A percentile compares a stretch with the other conserved stretches of the same genome.
Evolutionary conservation across 1,140 invertebrate genomes (phyloP).

Genomic region (Ips nitidus): DNA sequence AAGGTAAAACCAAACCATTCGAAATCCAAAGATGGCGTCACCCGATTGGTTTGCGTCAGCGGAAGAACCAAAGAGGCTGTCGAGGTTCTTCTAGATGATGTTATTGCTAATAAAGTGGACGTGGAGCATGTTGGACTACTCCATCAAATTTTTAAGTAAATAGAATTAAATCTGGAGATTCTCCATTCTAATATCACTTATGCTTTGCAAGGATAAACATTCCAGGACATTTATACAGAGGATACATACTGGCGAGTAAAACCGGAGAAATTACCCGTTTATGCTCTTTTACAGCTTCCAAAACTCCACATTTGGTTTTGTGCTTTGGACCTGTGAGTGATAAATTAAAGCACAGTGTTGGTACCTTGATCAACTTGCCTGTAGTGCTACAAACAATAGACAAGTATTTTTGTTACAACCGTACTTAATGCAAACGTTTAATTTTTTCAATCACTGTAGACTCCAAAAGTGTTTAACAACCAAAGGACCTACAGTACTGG

Average conservation of each 20-base stretch:
- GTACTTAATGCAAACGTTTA: too few relatives aligned
- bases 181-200: background rate
- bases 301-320: background rate
- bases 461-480: too few relatives aligned
- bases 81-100: conserved; percentile 64
- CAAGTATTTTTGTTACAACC: too few relatives aligned
- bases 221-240: conserved; percentile 51
- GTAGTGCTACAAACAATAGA: too few relatives aligned
- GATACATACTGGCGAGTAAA: conserved; percentile 7
- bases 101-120: conserved; percentile 61
- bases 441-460: too few relatives aligned
- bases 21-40: conserved; percentile 57
- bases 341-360: too few relatives aligned
- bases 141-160: conserved; percentile 50
- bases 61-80: conserved; percentile 70
- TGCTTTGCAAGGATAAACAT: conserved; percentile 54
- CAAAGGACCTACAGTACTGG: too few relatives aligned
- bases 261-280: conserved; percentile 9
- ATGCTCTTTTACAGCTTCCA: background rate
- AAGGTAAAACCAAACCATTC: conserved; percentile 59
- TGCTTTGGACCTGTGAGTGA: background rate
- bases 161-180: background rate
- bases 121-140: conserved; percentile 59
- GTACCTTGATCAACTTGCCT: too few relatives aligned
- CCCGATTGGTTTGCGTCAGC: conserved; percentile 64